Evolutionary conservation across 2,113 vertebrate species (phyloP).

Genomic region (Anolis sagrei): DNA sequence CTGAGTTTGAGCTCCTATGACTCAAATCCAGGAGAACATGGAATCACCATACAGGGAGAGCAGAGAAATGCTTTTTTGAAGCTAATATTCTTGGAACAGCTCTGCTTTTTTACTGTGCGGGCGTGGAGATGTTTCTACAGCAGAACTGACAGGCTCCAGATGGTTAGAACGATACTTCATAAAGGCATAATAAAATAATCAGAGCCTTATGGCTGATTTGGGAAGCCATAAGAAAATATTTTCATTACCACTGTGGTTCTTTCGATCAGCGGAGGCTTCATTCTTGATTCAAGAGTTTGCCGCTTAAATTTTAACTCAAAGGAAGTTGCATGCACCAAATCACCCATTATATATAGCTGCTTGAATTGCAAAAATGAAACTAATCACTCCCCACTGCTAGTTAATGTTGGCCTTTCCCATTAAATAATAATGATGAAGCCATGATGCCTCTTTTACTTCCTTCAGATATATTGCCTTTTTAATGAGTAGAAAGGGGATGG

Average conservation of each 20-base stretch:
- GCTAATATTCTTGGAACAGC: background rate
- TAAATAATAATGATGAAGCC: slow-evolving; percentile 54
- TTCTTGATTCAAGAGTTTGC: slow-evolving; percentile 55
- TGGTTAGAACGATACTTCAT: slow-evolving; percentile 20
- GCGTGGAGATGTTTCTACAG: background rate
- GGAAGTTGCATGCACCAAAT: slow-evolving; percentile 59
- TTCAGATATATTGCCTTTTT: slow-evolving; percentile 47
- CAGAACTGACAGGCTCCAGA: slow-evolving; percentile 41
- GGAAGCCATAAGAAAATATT: slow-evolving; percentile 57
- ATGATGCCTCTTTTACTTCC: slow-evolving; percentile 46
- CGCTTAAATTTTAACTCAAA: slow-evolving; percentile 64
- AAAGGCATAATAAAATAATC: slow-evolving; percentile 43
- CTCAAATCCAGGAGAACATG: background rate
- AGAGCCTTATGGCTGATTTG: slow-evolving; percentile 47
- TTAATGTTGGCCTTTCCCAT: slow-evolving; percentile 56
- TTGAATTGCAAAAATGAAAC: slow-evolving; percentile 23
- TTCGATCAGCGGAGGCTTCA: slow-evolving; percentile 61
- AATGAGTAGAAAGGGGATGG: slow-evolving; percentile 51
- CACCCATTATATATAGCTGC: background rate
- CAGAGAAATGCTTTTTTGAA: background rate
- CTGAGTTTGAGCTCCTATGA: too few species aligned
- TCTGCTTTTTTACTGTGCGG: background rate
- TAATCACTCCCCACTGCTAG: slow-evolving; percentile 43
- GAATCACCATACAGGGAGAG: background rate
- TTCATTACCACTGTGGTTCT: background rate